Percentiles rank a stretch among this genome's conserved stretches.
Conservation (phyloP, 1,140 invertebrate genomes). For the Plectrocnemia conspersa region DNA sequence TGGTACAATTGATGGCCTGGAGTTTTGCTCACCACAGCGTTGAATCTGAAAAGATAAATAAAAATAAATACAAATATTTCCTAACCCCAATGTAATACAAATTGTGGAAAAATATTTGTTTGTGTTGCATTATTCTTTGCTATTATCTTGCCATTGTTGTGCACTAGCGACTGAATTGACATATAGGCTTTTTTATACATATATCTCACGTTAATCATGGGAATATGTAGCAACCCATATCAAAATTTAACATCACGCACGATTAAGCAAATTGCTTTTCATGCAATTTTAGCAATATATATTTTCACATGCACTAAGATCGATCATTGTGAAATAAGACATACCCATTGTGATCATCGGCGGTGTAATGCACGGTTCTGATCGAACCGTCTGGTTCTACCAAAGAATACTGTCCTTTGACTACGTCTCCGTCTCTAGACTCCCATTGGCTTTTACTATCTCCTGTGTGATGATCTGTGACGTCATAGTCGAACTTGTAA, state of each 20-base stretch:
- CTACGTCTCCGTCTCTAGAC: conserved; percentile 39
- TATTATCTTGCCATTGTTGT: too few species aligned
- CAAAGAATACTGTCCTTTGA: conserved; percentile 47
- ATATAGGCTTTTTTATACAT: too few species aligned
- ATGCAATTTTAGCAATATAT: too few species aligned
- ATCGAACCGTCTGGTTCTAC: conserved; percentile 52
- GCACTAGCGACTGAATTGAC: too few species aligned
- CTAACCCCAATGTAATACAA: background rate
- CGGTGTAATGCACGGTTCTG: conserved; percentile 53
- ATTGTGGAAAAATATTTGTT: background rate
- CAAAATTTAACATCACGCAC: too few species aligned
- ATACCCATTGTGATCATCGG: conserved; percentile 49
- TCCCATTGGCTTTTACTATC: conserved; percentile 46
- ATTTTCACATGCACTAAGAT: background rate
- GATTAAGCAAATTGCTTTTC: too few species aligned
- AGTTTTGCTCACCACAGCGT: conserved; percentile 51
- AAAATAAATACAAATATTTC: background rate
- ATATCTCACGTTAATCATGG: too few species aligned
- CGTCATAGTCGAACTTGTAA: conserved; percentile 44
- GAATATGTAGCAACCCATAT: too few species aligned
- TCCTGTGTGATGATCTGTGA: conserved; percentile 43
- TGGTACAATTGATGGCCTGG: conserved; percentile 41
- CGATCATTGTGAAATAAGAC: too few species aligned
- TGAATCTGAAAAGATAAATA: conserved; percentile 42
- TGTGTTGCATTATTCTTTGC: too few species aligned